Evolutionary conservation across 2,888 invertebrate species (phyloP), one percentile per base, ranked within the genome.

Genomic region (Drosophila acutilabella): DNA sequence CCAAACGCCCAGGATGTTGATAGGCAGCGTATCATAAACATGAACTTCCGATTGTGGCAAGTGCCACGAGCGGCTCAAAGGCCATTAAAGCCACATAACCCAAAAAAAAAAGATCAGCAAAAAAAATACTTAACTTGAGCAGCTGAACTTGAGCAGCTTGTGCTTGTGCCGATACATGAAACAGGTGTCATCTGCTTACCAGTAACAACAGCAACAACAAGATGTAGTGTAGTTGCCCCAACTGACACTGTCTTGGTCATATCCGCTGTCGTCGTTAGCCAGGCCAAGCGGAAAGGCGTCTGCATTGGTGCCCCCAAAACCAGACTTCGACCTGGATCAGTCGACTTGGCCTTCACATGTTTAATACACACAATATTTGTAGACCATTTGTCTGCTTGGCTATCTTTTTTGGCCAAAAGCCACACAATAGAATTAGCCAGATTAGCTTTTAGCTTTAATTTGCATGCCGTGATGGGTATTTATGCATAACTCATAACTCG

Each of bases 21-120:
- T 59, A 36, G 62, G 58, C 60, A 59, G 18, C 50, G 50, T 87
- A 81, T 87, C 81, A 87, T 84, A 81, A 82, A 84, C 73, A 81
- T 67, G 73, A 68, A 84, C 82, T 81, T 82, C 88, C 82, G 88
- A 87, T 87, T 81, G 78, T 53, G 81, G 71, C 83, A 71, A 81
- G 73, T 84, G 85, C 79, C 87, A 81, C 81, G 79, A 78, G 85
- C 78, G 66, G 41, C 42, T 53, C 50, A 60, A 62, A 72, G 71
- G 72, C 59, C 64, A 74, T 74, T 72, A 77, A 60, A 62, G 52
- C 60, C 60, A 64, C 16, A 48, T 14, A 40, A 42, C 60, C 30
- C 60, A 18, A 45, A 14, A 40, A 48, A 44, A 57, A 52, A 36
- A 54, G 41, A 52, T 56, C 11, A 59, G 13, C 42, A 58, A 36